phyloP scores from a whole-genome alignment of 2,113 vertebrate species.

The Antennarius striatus region DNA sequence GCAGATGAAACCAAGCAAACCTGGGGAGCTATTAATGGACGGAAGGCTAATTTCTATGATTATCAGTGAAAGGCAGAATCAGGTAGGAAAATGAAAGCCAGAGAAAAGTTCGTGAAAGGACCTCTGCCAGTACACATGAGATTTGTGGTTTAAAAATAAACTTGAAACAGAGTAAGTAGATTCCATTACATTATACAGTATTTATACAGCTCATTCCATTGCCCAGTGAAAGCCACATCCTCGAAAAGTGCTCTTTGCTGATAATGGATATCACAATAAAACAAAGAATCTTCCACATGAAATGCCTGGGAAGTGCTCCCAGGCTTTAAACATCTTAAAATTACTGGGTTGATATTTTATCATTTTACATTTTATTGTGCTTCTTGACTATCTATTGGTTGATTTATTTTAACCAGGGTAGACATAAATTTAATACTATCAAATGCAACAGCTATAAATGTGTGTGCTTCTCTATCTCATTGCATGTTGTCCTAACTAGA shows the following conservation, averaged over 20 bases:
- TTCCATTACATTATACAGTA: conserved; percentile 46
- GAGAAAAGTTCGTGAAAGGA: conserved; percentile 30
- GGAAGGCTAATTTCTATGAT: conserved; percentile 33
- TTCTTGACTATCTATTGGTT: neutral
- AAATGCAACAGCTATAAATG: neutral
- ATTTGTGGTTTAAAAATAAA: conserved; percentile 38
- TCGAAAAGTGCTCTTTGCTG: conserved; percentile 50
- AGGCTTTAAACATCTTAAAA: conserved; percentile 1
- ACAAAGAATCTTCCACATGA: conserved; percentile 26
- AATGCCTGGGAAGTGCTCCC: conserved; percentile 1
- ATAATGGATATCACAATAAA: conserved; percentile 47
- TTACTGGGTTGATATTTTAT: conserved; percentile 15
- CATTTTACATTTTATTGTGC: neutral
- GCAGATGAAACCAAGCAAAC: conserved; percentile 52
- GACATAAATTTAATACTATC: neutral
- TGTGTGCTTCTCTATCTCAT: neutral
- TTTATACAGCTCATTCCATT: conserved; percentile 30
- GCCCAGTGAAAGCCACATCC: conserved; percentile 12
- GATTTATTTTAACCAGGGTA: neutral
- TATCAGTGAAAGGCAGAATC: conserved; percentile 29
- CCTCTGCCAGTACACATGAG: conserved; percentile 42
- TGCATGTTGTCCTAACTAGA: neutral
- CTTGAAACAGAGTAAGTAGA: conserved; percentile 42
- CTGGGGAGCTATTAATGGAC: conserved; percentile 40
- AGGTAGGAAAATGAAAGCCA: conserved; percentile 1